Conservation (phyloP, 35 echinoderm and acorn worm genomes). For the Holothuria glaberrima region DNA sequence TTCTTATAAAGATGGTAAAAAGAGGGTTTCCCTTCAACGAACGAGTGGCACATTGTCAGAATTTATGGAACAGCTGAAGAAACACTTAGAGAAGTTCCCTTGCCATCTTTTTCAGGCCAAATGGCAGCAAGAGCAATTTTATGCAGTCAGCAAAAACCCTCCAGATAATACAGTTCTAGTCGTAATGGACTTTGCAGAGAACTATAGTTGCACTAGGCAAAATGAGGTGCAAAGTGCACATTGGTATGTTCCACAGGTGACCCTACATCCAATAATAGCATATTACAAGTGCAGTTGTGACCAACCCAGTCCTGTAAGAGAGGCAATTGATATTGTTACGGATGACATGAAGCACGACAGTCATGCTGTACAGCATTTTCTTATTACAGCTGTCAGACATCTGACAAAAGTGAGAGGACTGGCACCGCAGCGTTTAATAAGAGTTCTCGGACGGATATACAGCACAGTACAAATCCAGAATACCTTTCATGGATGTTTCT, state of each 20-base stretch:
- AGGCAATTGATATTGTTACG: constrained; percentile 5
- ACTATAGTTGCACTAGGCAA: constrained; percentile 26
- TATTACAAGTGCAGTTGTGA: constrained; percentile 18
- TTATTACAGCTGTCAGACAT: constrained; percentile 4
- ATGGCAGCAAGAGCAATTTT: constrained; percentile 54
- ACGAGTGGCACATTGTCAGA: not conserved
- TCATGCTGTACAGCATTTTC: not conserved
- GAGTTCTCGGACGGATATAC: constrained; percentile 32
- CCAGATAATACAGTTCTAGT: not conserved
- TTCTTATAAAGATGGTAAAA: not conserved
- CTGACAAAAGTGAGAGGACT: not conserved
- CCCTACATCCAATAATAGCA: constrained; percentile 24
- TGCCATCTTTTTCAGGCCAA: constrained; percentile 50
- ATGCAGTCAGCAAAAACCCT: not conserved
- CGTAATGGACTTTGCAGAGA: constrained; percentile 65
- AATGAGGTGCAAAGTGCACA: constrained; percentile 51
- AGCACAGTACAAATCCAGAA: constrained; percentile 17
- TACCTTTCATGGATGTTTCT: constrained; percentile 20
- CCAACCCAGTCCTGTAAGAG: not conserved
- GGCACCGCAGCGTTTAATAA: not conserved
- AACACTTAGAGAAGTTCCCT: not conserved
- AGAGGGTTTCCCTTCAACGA: not conserved
- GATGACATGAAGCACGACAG: constrained; percentile 15
- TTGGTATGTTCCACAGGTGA: constrained; percentile 22
- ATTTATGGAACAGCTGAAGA: not conserved